Evolutionary conservation across 2,797 vertebrate species (phyloP).

Genomic region (Heterohyrax brucei): DNA sequence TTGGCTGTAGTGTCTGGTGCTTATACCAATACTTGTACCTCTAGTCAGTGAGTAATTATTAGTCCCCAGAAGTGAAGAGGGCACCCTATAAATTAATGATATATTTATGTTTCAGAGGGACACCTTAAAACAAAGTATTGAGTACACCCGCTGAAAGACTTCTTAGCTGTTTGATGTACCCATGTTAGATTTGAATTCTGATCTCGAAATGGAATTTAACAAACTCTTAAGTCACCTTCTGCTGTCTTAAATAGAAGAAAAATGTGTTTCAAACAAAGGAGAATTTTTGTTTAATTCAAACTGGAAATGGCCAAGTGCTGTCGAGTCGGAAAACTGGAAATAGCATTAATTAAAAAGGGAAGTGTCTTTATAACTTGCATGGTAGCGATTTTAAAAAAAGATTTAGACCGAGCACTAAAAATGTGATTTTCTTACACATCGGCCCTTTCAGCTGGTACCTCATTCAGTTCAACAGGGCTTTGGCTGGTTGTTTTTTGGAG

Average conservation of each 20-base stretch:
- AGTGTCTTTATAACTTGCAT: background rate
- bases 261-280: slow-evolving; percentile 46
- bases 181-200: slow-evolving; percentile 68
- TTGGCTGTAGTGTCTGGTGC: background rate
- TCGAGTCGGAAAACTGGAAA: no score
- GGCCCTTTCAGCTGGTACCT: background rate
- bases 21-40: background rate
- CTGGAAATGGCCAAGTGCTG: no score
- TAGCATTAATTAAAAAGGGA: no score
- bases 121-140: slow-evolving; percentile 69
- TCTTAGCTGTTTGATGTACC: slow-evolving; percentile 64
- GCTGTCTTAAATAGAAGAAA: background rate
- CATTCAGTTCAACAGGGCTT: background rate
- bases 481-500: background rate
- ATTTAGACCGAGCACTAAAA: background rate
- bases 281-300: background rate
- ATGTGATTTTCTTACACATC: background rate
- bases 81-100: slow-evolving; percentile 52
- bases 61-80: slow-evolving; percentile 35
- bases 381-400: background rate
- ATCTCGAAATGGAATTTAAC: slow-evolving; percentile 68
- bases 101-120: slow-evolving; percentile 77
- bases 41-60: slow-evolving; percentile 1
- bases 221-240: slow-evolving; percentile 44
- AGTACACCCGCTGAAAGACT: slow-evolving; percentile 73